Base-by-base conservation (phyloP, 2,888 invertebrate species). In the Antheraea assamensis region DNA sequence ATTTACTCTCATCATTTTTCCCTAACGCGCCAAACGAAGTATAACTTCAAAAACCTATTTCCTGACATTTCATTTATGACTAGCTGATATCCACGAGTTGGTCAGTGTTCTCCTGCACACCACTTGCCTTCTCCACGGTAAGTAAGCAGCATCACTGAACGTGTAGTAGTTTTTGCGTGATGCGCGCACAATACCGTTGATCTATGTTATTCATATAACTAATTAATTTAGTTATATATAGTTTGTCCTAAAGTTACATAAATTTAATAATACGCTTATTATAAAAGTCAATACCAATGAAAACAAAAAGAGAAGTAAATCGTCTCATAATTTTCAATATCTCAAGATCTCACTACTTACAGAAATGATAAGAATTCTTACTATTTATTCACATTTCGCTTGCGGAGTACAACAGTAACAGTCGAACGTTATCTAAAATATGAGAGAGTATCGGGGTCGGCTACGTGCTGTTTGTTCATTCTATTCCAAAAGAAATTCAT, bases 341-440 rank as follows among this genome's bases (percentile, higher is more conserved):
- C n/a, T n/a, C n/a, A n/a, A n/a, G 83, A 83, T 80, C 82, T 82
- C 80, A 82, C 79, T 82, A 82, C 78, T 79, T 78, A 76, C 79
- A 81, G 78, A 81, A 84, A 85, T 80, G 85, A 84, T 88, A 88
- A 90, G 87, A 89, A 88, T 90, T 88, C 87, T 80, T 88, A 90
- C 88, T 89, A 17, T 91, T 90, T 91, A 90, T 90, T 90, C 88
- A 82, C 85, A 89, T 88, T 89, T 84, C 83, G 82, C 80, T 82
- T 80, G 80, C 84, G 78, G 81, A 84, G 82, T 80, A 78, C 83
- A 79, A 81, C 82, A 87, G 87, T 84, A 90, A 89, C 88, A 92
- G 89, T 90, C 88, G 89, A 92, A 92, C 85, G 87, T 88, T 92
- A 92, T 92, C 90, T 92, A 87, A 91, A 91, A 91, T 92, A 92